A percentile compares a stretch with the other conserved stretches of the same genome.
Evolutionary conservation across 2,113 vertebrate species (phyloP).

Genomic region (Pelecanus crispus): DNA sequence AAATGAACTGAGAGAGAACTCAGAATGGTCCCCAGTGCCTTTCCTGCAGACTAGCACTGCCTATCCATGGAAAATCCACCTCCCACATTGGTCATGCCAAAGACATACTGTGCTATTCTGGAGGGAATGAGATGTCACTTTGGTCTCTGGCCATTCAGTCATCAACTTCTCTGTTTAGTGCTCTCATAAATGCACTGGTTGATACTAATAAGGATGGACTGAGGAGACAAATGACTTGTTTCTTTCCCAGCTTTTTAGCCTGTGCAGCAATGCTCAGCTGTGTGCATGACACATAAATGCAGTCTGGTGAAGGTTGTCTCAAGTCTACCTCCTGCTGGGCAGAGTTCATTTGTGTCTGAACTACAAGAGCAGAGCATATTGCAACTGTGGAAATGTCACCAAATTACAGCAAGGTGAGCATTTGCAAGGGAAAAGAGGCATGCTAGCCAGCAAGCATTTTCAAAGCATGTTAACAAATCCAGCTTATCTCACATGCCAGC

Average conservation of each 20-base stretch:
- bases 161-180: not conserved
- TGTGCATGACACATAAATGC: not conserved
- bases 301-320: not conserved
- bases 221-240: not conserved
- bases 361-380: not conserved
- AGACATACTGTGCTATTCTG: not conserved
- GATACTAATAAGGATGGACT: not conserved
- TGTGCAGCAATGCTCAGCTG: not conserved
- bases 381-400: not conserved
- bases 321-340: conserved; percentile 18
- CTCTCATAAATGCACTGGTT: not conserved
- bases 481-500: conserved; percentile 31
- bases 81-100: not conserved
- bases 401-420: conserved; percentile 47
- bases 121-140: not conserved
- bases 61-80: not conserved
- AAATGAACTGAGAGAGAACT: too few relatives aligned
- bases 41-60: not conserved
- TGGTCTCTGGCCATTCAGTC: not conserved
- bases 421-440: conserved; percentile 3
- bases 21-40: not conserved
- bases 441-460: conserved; percentile 29
- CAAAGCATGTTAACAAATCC: conserved; percentile 55
- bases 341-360: not conserved
- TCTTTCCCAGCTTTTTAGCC: not conserved